Percentiles rank a stretch among this genome's conserved stretches.
These are phyloP conservation scores for Nipponacmea schrenckii DNA, from an alignment of 2,888 invertebrate genomes.

Conservation along the genomic window DNA sequence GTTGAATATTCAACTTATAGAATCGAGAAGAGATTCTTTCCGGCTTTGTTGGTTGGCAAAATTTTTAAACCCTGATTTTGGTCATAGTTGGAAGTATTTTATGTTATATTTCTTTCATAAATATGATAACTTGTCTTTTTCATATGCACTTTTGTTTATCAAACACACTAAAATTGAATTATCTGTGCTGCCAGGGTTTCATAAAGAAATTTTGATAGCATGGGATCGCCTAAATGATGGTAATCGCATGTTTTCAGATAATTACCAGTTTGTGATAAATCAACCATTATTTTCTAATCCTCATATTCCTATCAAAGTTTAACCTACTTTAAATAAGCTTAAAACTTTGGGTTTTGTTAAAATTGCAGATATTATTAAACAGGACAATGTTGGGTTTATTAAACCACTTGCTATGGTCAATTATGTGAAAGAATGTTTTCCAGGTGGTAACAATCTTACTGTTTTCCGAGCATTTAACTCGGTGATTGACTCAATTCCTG, in stretches of 20 bases:
- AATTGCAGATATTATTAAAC: neutral
- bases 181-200: neutral
- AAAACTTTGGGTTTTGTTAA: neutral
- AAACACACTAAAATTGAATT: neutral
- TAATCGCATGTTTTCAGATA: neutral
- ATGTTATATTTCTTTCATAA: neutral
- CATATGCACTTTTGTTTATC: neutral
- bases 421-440: neutral
- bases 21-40: neutral
- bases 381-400: neutral
- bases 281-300: neutral
- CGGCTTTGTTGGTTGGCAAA: neutral
- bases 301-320: neutral
- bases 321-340: neutral
- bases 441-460: neutral
- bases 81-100: neutral
- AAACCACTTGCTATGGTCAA: neutral
- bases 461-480: neutral
- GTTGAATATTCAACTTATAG: neutral
- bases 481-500: neutral
- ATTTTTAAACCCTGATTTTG: neutral
- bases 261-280: neutral
- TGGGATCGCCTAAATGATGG: neutral
- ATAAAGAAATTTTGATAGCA: neutral
- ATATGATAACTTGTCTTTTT: neutral